These are phyloP conservation scores for Gisinianus flammeolus DNA, from an alignment of 2,888 invertebrate species.

Conservation along the genomic window DNA sequence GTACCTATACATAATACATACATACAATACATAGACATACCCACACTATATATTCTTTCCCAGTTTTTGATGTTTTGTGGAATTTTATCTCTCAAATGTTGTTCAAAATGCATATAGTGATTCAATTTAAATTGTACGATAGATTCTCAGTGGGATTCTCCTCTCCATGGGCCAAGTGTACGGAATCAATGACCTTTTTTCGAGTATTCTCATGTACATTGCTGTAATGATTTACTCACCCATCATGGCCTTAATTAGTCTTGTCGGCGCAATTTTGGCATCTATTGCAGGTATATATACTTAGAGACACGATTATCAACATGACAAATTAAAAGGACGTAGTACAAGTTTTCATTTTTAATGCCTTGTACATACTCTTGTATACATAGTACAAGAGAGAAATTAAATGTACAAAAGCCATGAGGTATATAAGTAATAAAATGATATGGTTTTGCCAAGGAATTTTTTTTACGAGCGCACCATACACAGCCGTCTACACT, in stretches of 20 bases:
- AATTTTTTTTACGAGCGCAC: slow-evolving; percentile 45
- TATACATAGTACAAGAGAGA: not conserved
- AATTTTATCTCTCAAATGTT: slow-evolving; percentile 9
- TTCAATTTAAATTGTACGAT: too few relatives aligned
- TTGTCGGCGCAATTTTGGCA: slow-evolving; percentile 62
- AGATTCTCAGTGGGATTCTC: slow-evolving; percentile 63
- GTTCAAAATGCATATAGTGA: too few relatives aligned
- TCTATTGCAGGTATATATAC: slow-evolving; percentile 61
- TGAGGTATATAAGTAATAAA: slow-evolving; percentile 5
- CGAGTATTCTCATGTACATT: slow-evolving; percentile 62
- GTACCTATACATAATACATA: too few relatives aligned
- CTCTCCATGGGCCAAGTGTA: slow-evolving; percentile 63
- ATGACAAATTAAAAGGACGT: too few relatives aligned
- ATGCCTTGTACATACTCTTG: not conserved
- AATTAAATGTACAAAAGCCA: not conserved
- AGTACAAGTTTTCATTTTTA: too few relatives aligned
- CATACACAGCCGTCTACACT: slow-evolving; percentile 60
- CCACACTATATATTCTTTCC: not conserved
- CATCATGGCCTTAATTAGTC: slow-evolving; percentile 61
- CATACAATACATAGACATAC: too few relatives aligned
- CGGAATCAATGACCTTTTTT: slow-evolving; percentile 61
- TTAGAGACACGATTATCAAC: not conserved
- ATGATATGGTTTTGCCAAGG: slow-evolving; percentile 35
- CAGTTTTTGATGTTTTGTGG: not conserved
- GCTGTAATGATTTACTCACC: slow-evolving; percentile 63